Evolutionary conservation across 2,797 vertebrate genomes (phyloP).

Genomic region (Neostethus bicornis): DNA sequence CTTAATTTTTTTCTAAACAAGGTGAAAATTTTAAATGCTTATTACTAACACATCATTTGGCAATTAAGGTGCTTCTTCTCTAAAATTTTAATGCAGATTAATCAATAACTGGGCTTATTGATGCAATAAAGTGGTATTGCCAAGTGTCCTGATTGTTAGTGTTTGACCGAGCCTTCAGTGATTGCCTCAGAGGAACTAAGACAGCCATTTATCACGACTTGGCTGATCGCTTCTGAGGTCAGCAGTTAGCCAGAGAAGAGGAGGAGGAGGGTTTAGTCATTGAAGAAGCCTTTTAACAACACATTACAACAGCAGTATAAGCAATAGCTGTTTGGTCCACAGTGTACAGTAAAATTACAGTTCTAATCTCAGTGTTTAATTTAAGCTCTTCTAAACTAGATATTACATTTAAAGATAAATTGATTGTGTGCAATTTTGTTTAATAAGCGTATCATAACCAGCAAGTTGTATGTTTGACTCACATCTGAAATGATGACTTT

Average conservation of each 20-base stretch:
- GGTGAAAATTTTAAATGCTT: slow-evolving; percentile 13
- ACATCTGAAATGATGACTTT: slow-evolving; percentile 18
- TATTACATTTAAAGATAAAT: background rate
- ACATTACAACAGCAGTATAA: slow-evolving; percentile 41
- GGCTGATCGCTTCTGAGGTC: slow-evolving; percentile 64
- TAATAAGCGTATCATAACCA: slow-evolving; percentile 20
- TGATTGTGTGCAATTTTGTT: slow-evolving; percentile 9
- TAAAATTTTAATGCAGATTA: slow-evolving; percentile 54
- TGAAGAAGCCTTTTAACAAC: slow-evolving; percentile 51
- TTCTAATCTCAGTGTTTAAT: slow-evolving; percentile 8
- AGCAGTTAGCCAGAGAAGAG: slow-evolving; percentile 49
- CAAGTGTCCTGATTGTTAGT: slow-evolving; percentile 57
- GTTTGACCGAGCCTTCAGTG: slow-evolving; percentile 50
- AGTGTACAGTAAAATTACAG: slow-evolving; percentile 9
- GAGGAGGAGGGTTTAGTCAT: slow-evolving; percentile 52
- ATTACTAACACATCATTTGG: slow-evolving; percentile 20
- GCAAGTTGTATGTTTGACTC: slow-evolving; percentile 38
- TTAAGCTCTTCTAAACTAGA: slow-evolving; percentile 5
- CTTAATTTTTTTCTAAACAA: slow-evolving; percentile 17
- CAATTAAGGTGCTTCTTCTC: slow-evolving; percentile 32
- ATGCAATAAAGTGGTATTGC: slow-evolving; percentile 57
- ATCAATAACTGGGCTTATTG: slow-evolving; percentile 58
- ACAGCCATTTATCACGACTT: slow-evolving; percentile 72
- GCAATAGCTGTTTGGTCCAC: slow-evolving; percentile 19
- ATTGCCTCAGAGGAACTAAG: slow-evolving; percentile 57